A percentile compares a stretch with the other conserved stretches of the same genome.
phyloP scores from a whole-genome alignment of 2,113 vertebrate species.

The Ia io region DNA sequence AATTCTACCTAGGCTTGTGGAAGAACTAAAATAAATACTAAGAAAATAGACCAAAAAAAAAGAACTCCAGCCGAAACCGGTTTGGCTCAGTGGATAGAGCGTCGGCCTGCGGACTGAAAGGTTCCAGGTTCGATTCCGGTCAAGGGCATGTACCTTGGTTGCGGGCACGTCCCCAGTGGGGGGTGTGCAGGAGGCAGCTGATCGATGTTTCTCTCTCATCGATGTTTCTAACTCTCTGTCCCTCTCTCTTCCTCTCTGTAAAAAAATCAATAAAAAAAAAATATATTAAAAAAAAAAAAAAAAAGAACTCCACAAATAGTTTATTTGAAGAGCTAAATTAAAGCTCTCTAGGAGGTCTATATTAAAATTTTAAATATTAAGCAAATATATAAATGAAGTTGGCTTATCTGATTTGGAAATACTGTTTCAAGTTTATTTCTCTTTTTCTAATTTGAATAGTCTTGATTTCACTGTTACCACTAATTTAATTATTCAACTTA shows the following conservation, averaged over 20 bases:
- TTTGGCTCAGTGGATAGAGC: no score
- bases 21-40: neutral
- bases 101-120: no score
- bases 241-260: no score
- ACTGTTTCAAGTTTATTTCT: neutral
- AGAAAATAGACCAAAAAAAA: neutral
- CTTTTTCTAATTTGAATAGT: neutral
- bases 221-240: no score
- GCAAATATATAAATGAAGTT: neutral
- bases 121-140: no score
- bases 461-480: neutral
- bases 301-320: neutral
- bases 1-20: neutral
- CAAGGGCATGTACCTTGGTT: no score
- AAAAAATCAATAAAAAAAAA: no score
- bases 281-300: no score
- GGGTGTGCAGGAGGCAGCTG: no score
- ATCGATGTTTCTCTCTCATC: no score
- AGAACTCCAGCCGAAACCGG: no score
- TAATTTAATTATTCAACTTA: neutral
- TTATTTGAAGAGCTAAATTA: neutral
- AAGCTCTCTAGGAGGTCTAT: neutral
- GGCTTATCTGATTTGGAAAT: neutral
- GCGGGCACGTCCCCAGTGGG: no score
- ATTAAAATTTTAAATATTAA: neutral